A percentile compares a stretch with the other conserved stretches of the same genome.
These are phyloP conservation scores for Agrotis puta DNA, from an alignment of 2,888 invertebrate genomes.

Conservation along the genomic window DNA sequence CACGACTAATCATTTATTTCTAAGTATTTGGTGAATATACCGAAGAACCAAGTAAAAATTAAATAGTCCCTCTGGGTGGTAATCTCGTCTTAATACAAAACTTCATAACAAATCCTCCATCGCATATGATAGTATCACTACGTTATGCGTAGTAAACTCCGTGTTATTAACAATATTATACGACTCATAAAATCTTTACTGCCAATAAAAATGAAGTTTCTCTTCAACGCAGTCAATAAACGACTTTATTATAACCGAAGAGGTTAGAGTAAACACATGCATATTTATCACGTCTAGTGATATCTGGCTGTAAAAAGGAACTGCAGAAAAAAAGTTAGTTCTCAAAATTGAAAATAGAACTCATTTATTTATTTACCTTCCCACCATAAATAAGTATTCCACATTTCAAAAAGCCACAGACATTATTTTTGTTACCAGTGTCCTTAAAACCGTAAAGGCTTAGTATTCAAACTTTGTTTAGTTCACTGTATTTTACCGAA, in stretches of 20 bases:
- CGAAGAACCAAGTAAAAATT: not conserved
- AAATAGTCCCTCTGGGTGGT: not conserved
- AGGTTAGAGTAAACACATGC: too few relatives aligned
- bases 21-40: not conserved
- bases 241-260: slow-evolving; percentile 16
- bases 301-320: not conserved
- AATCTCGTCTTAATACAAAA: not conserved
- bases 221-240: slow-evolving; percentile 25
- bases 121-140: slow-evolving; percentile 4
- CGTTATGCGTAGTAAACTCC: slow-evolving; percentile 14
- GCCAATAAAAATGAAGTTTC: slow-evolving; percentile 31
- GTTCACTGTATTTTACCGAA: too few relatives aligned
- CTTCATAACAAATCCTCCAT: not conserved
- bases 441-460: too few relatives aligned
- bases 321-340: not conserved
- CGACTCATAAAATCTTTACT: slow-evolving; percentile 67
- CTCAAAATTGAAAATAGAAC: not conserved
- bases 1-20: not conserved
- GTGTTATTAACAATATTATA: slow-evolving; percentile 44
- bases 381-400: too few relatives aligned
- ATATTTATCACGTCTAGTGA: slow-evolving; percentile 16
- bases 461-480: too few relatives aligned
- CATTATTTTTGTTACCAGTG: too few relatives aligned
- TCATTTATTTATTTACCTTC: not conserved
- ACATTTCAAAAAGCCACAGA: too few relatives aligned